Evolutionary conservation across 1,140 invertebrate species (phyloP).

Genomic region (Hyphantria cunea): DNA sequence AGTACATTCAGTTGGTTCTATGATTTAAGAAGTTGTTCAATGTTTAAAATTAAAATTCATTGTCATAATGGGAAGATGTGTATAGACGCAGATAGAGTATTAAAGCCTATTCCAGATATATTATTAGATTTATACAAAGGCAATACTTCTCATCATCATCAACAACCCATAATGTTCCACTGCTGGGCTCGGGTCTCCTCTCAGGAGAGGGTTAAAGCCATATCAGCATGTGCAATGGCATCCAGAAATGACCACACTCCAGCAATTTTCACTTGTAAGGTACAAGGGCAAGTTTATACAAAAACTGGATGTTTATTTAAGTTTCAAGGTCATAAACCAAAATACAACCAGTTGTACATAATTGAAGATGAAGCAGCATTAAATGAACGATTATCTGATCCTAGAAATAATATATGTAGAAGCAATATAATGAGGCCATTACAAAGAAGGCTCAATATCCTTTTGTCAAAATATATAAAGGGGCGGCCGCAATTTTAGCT

Average conservation of each 20-base stretch:
- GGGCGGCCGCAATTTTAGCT: constrained; percentile 39
- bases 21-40: too few species aligned
- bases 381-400: constrained; percentile 41
- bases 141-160: constrained; percentile 41
- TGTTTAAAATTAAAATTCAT: neutral
- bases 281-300: constrained; percentile 42
- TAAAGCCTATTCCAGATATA: constrained; percentile 40
- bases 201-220: too few species aligned
- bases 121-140: constrained; percentile 46
- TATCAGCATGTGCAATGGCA: constrained; percentile 42
- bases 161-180: constrained; percentile 38
- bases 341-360: constrained; percentile 41
- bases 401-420: constrained; percentile 42
- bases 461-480: constrained; percentile 43
- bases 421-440: constrained; percentile 37
- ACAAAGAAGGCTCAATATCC: constrained; percentile 41
- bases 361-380: constrained; percentile 42
- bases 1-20: too few species aligned
- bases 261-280: neutral
- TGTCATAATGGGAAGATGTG: constrained; percentile 45
- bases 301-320: constrained; percentile 32
- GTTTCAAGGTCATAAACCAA: constrained; percentile 41
- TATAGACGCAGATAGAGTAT: constrained; percentile 33
- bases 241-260: constrained; percentile 33
- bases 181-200: too few species aligned